Evolutionary conservation across 1,140 invertebrate genomes (phyloP).

Genomic region (Trachymyrmex cornetzi): DNA sequence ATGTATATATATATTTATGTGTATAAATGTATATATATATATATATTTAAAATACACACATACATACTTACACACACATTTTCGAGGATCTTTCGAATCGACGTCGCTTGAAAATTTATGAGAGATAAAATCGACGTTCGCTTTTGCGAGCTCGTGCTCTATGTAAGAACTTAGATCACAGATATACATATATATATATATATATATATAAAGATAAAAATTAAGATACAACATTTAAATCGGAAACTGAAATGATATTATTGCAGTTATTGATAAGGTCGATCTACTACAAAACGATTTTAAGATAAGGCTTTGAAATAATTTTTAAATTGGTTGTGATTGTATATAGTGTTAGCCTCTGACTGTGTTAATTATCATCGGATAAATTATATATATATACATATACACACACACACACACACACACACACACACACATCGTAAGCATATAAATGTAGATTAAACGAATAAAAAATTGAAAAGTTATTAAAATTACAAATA

Average conservation of each 20-base stretch:
- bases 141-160: conserved; percentile 5
- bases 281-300: not conserved
- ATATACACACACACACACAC: not conserved
- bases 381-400: not conserved
- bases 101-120: conserved; percentile 34
- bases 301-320: conserved; percentile 6
- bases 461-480: conserved; percentile 34
- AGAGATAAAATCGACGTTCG: not conserved
- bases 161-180: not conserved
- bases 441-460: conserved; percentile 31
- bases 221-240: conserved; percentile 6
- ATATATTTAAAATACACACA: not conserved
- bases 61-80: not conserved
- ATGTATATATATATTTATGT: not conserved
- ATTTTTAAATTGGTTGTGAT: conserved; percentile 55
- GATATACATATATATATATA: not conserved
- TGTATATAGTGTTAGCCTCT: conserved; percentile 25
- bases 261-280: conserved; percentile 7
- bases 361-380: conserved; percentile 39
- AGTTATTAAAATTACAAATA: conserved; percentile 43
- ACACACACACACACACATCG: not conserved
- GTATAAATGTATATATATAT: not conserved
- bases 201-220: not conserved
- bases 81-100: conserved; percentile 45
- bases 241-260: conserved; percentile 7